Evolutionary conservation across 2,113 vertebrate genomes (phyloP), one percentile per base, ranked within the genome.

Genomic region (Hypomesus transpacificus): DNA sequence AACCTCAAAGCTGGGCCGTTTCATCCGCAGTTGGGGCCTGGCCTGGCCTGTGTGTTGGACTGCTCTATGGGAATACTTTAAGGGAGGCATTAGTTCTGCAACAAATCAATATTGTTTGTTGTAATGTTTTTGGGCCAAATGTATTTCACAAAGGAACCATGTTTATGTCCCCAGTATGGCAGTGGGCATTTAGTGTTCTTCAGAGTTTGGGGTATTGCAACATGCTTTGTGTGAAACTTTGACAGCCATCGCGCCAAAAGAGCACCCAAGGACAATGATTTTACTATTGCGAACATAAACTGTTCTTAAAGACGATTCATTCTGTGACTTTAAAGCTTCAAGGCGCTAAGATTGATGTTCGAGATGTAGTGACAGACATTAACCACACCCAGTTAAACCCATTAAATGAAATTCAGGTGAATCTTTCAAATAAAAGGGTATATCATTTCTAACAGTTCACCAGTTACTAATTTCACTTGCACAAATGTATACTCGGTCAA

Each of bases 1-100:
- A 81, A 84, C 80, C 79, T 85, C 84, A 85, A 87, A 84, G 82
- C 82, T 81, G 74, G 71, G 70, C 73, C 70, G 58, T 75, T 81
- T 74, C 64, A 76, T 86, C 85, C 82, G 87, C 80, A 21, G 39
- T 59, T 69, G 69, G 70, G 70, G 70, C 34, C 39, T 56, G 65
- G 53, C 67, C 63, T 18, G 59, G 75, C 56, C 58, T 73, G 14
- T 70, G 78, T 76, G 72, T 54, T 70, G 65, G 57, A 58, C 66
- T 77, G 79, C 71, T 75, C 26, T 69, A 62, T 57, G 24, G 57
- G 61, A 51, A 21, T 39, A 64, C 71, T 70, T 73, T 72, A 70
- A 69, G 20, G 72, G 57, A 68, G 34, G 57, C 28, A 18, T 22
- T 66, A n/a, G 16, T 56, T 56, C 54, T n/a, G 4, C 17, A 56